phyloP scores from a whole-genome alignment of 2,888 invertebrate species.

The Proisotoma minuta region DNA sequence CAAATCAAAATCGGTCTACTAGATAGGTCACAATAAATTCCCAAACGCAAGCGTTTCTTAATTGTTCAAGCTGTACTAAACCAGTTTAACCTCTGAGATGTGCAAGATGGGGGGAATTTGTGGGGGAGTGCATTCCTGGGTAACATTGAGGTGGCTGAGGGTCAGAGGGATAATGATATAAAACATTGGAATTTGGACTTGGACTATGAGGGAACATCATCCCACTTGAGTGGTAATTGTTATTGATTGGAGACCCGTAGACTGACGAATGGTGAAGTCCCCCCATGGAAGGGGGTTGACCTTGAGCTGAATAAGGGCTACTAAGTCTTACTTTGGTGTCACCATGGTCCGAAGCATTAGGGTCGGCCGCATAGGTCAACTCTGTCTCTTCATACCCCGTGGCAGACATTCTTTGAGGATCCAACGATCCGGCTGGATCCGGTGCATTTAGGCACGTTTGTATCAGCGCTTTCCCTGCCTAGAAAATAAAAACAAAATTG shows the following conservation, averaged over 20 bases:
- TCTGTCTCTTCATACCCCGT: conserved; percentile 98
- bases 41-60: too few species aligned
- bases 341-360: conserved; percentile 47
- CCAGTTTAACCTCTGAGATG: conserved; percentile 43
- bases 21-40: too few species aligned
- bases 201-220: conserved; percentile 48
- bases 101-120: conserved; percentile 45
- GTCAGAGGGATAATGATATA: conserved; percentile 47
- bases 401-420: conserved; percentile 94
- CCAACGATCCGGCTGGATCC: conserved; percentile 65
- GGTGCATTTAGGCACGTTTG: conserved; percentile 98
- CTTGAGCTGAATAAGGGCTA: conserved; percentile 45
- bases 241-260: conserved; percentile 47
- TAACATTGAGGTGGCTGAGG: conserved; percentile 47
- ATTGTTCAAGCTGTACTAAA: too few species aligned
- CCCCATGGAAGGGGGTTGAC: conserved; percentile 33
- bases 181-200: conserved; percentile 46
- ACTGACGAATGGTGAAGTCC: conserved; percentile 47
- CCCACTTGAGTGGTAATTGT: conserved; percentile 46
- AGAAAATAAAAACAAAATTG: conserved; percentile 48
- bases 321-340: conserved; percentile 48
- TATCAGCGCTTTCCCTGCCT: conserved; percentile 78
- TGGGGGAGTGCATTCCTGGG: conserved; percentile 47
- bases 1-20: too few species aligned
- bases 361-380: conserved; percentile 69